A percentile compares a stretch with the other conserved stretches of the same genome.
Conservation (phyloP, 2,113 vertebrate species). For the Crocuta crocuta region DNA sequence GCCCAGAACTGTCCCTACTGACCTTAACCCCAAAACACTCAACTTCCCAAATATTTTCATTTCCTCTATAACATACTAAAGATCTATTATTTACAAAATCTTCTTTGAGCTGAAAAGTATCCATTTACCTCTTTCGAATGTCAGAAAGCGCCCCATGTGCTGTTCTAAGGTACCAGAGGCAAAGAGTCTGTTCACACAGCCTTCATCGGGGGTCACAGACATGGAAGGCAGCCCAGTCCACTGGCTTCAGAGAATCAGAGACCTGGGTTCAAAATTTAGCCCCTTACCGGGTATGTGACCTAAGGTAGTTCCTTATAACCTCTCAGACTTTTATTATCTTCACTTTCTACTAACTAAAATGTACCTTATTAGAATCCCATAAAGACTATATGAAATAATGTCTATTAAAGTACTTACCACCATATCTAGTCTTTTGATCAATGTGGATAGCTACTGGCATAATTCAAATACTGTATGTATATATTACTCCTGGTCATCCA, state of each 20-base stretch:
- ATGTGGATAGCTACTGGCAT: background rate
- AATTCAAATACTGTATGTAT: background rate
- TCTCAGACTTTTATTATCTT: background rate
- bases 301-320: background rate
- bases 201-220: background rate
- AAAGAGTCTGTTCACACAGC: background rate
- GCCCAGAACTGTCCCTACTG: background rate
- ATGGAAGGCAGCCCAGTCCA: accelerated
- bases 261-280: background rate
- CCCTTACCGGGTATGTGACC: background rate
- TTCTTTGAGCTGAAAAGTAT: background rate
- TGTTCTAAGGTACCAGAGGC: background rate
- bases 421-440: background rate
- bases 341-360: background rate
- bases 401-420: background rate
- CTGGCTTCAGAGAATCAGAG: background rate
- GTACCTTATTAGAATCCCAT: background rate
- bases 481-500: background rate
- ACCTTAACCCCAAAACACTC: background rate
- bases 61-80: background rate
- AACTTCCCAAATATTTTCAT: background rate
- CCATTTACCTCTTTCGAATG: background rate
- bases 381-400: background rate
- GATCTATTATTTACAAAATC: background rate
- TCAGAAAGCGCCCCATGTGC: background rate